Base-by-base conservation (phyloP, 2,113 vertebrate species). In the Casuarius casuarius region DNA sequence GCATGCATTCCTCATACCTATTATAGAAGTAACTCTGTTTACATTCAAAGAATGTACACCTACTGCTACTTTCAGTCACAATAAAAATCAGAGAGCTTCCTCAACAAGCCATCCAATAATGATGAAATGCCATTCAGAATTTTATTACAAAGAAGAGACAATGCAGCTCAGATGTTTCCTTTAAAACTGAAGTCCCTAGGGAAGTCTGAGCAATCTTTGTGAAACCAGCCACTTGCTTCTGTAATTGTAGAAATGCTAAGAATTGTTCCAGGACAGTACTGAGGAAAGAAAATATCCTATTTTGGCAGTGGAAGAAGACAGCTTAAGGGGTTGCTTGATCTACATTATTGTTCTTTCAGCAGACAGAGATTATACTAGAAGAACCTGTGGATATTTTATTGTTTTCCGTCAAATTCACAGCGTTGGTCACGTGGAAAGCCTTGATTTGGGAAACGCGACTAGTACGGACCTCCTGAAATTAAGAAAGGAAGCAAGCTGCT, bases 11-110 rank as follows among this genome's bases (percentile, higher is more conserved):
- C 86, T 89, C 93, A 87, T 90, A 89, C 44, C 26, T 25, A 33
- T 49, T 84, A 51, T 16, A 89, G 38, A 42, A 70, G 42, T 56
- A 20, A 40, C 0, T 15, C 40, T 84, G 12, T 59, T 95, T 84
- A 61, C 31, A 70, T 72, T 85, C 86, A 87, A 66, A 33, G 54
- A 89, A 63, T 0, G 0, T 88, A 66, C 0, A 0, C 31, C 25
- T 74, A 74, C 48, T 49, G 11, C 29, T 91, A 38, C 46, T 65
- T 95, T 86, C 54, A 76, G 52, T 86, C 52, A 90, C 40, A 95
- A 68, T 46, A 58, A 95, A 94, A 90, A 77, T 85, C 71, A 76
- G 87, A 18, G 12, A 42, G 9, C 18, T 40, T 94, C 46, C 13
- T 83, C 72, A 93, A 56, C 12, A 75, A 81, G 23, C 22, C 33